A percentile compares a stretch with the other conserved stretches of the same genome.
Conservation (phyloP, 2,113 vertebrate species). For the Menidia beryllina region DNA sequence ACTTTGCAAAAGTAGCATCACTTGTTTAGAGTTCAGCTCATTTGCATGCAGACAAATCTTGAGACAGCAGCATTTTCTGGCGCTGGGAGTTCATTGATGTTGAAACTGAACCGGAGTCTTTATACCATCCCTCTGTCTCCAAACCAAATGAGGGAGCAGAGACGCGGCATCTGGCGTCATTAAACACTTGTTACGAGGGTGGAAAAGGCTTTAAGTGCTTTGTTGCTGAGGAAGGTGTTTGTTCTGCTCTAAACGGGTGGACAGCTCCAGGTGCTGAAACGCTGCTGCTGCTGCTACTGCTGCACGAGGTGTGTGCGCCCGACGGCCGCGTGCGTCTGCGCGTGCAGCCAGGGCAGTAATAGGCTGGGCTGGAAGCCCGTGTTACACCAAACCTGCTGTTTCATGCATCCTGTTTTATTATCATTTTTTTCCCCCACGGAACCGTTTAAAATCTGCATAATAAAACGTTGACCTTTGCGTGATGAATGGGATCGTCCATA, state of each 20-base stretch:
- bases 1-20: not conserved
- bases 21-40: slow-evolving; percentile 6
- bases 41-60: slow-evolving; percentile 1
- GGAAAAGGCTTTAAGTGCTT: slow-evolving; percentile 32
- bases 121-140: slow-evolving; percentile 31
- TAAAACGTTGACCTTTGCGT: slow-evolving; percentile 54
- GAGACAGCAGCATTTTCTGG: slow-evolving; percentile 22
- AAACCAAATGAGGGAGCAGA: slow-evolving; percentile 40
- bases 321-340: slow-evolving; percentile 3
- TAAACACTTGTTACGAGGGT: slow-evolving; percentile 67
- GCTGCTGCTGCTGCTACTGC: slow-evolving; percentile 29
- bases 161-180: slow-evolving; percentile 67
- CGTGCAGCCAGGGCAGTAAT: slow-evolving; percentile 5
- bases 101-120: slow-evolving; percentile 38
- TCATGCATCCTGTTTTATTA: slow-evolving; percentile 27
- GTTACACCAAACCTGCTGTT: not conserved
- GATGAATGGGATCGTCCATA: slow-evolving; percentile 18
- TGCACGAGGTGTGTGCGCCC: too few species aligned
- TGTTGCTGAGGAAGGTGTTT: slow-evolving; percentile 31
- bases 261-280: slow-evolving; percentile 57
- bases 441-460: slow-evolving; percentile 42
- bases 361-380: slow-evolving; percentile 11
- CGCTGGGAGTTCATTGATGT: slow-evolving; percentile 35
- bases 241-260: slow-evolving; percentile 26
- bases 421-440: too few species aligned